Evolutionary conservation across 2,888 invertebrate genomes (phyloP).

Genomic region (Cheilosia scutellata): DNA sequence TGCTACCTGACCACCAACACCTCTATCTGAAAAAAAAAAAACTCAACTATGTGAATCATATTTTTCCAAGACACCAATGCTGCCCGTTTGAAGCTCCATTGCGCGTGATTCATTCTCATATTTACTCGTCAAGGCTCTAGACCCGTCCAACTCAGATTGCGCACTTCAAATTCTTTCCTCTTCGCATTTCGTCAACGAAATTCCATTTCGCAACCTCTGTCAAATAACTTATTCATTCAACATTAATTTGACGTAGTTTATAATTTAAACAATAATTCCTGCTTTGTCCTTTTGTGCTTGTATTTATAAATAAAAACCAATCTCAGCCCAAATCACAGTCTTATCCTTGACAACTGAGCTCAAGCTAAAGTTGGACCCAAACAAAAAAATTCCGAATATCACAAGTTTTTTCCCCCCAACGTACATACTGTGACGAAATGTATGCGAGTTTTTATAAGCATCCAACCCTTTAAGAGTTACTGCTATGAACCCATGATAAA

Average conservation of each 20-base stretch:
- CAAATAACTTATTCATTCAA: slow-evolving; percentile 48
- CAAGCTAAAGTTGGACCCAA: not conserved
- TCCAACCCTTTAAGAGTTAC: slow-evolving; percentile 52
- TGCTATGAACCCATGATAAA: slow-evolving; percentile 66
- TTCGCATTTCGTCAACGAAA: slow-evolving; percentile 7
- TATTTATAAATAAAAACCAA: slow-evolving; percentile 4
- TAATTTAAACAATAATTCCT: slow-evolving; percentile 55
- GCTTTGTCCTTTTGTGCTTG: not conserved
- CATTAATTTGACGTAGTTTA: slow-evolving; percentile 62
- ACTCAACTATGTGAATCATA: not conserved
- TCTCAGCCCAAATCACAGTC: slow-evolving; percentile 14
- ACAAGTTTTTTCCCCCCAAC: slow-evolving; percentile 21
- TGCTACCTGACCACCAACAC: not conserved
- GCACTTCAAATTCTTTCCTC: not conserved
- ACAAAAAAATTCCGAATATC: slow-evolving; percentile 47
- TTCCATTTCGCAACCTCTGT: slow-evolving; percentile 11
- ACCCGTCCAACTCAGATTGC: too few relatives aligned
- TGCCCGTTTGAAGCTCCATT: too few relatives aligned
- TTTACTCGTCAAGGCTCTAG: too few relatives aligned
- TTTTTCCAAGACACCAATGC: not conserved
- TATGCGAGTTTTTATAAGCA: slow-evolving; percentile 47
- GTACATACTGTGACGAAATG: slow-evolving; percentile 24
- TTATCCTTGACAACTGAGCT: slow-evolving; percentile 22
- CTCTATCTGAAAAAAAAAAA: too few relatives aligned
- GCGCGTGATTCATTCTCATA: not conserved